Percentiles rank a stretch among this genome's conserved stretches.
These are phyloP conservation scores for Leptocoma aspasia DNA, from an alignment of 2,113 vertebrate species.

Conservation along the genomic window DNA sequence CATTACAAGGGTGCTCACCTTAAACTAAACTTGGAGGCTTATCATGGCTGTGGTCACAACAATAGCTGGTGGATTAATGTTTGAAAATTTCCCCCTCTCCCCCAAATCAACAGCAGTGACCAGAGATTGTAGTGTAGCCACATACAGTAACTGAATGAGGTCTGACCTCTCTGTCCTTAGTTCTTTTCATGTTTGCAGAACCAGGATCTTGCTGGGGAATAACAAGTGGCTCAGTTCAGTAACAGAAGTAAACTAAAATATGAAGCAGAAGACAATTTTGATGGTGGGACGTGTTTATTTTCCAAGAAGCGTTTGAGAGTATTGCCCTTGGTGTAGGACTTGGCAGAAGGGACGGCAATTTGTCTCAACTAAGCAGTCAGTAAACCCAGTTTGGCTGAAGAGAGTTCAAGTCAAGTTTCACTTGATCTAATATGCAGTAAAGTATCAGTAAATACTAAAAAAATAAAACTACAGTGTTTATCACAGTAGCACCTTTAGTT, in stretches of 20 bases:
- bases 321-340: not conserved
- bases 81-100: not conserved
- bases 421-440: not conserved
- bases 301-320: not conserved
- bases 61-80: not conserved
- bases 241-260: not conserved
- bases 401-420: not conserved
- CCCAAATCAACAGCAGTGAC: not conserved
- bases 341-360: not conserved
- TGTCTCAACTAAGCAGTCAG: not conserved
- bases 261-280: not conserved
- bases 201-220: not conserved
- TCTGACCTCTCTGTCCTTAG: not conserved
- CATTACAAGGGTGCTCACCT: not conserved
- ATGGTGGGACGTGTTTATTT: not conserved
- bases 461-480: not conserved
- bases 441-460: not conserved
- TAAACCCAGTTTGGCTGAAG: not conserved
- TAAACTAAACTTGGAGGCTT: not conserved
- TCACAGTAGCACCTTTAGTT: not conserved
- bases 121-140: not conserved
- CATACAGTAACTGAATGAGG: accelerated
- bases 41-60: not conserved
- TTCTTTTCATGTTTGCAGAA: not conserved
- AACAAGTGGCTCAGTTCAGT: not conserved